Conservation (phyloP, 2,888 invertebrate species). For the Oligia strigilis region DNA sequence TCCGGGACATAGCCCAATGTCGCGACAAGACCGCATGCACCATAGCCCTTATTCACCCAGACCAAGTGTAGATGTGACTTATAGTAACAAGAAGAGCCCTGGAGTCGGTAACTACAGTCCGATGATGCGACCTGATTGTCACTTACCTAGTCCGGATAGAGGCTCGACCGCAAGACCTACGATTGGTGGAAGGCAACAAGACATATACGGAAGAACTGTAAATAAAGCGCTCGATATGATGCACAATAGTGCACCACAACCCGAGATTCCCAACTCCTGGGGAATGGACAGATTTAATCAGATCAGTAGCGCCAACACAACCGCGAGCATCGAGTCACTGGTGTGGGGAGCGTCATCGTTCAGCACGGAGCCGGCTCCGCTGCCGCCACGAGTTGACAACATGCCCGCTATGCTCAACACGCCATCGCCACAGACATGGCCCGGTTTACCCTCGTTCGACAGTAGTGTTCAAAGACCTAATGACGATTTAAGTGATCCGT, state of each 20-base stretch:
- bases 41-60: constrained; percentile 87
- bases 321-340: constrained; percentile 80
- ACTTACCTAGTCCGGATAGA: constrained; percentile 83
- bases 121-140: constrained; percentile 85
- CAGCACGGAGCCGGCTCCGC: constrained; percentile 70
- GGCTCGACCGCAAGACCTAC: constrained; percentile 74
- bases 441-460: constrained; percentile 81
- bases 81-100: constrained; percentile 84
- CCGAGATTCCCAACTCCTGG: constrained; percentile 81
- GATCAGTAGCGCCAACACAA: constrained; percentile 69
- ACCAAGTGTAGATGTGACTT: constrained; percentile 82
- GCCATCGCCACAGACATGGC: constrained; percentile 83
- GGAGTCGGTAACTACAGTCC: constrained; percentile 86
- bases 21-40: constrained; percentile 84
- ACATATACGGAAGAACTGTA: constrained; percentile 78
- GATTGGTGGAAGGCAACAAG: constrained; percentile 74
- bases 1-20: constrained; percentile 87
- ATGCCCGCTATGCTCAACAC: constrained; percentile 79
- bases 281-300: constrained; percentile 80
- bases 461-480: constrained; percentile 73
- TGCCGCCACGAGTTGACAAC: constrained; percentile 73
- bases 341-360: constrained; percentile 81
- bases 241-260: constrained; percentile 73
- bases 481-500: constrained; percentile 81
- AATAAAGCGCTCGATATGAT: constrained; percentile 79